phyloP scores from a whole-genome alignment of 2,113 vertebrate species.

The Etheostoma spectabile region DNA sequence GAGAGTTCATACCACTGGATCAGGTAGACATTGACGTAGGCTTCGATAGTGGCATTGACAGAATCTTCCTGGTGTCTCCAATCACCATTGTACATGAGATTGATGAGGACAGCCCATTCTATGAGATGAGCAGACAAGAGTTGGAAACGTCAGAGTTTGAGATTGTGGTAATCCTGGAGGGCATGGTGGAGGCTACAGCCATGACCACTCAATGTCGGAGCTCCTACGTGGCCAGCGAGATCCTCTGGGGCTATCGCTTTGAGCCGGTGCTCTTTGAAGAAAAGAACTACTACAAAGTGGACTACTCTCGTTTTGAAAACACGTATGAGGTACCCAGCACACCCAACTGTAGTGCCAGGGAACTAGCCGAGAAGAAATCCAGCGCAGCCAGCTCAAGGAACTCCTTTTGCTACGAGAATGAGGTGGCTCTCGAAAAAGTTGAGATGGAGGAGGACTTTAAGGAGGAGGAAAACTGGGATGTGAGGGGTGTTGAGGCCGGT shows the following conservation, averaged over 20 bases:
- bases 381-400: slow-evolving; percentile 88
- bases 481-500: slow-evolving; percentile 49
- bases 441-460: slow-evolving; percentile 89
- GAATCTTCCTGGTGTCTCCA: slow-evolving; percentile 95
- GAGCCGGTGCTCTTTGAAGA: slow-evolving; percentile 97
- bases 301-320: slow-evolving; percentile 96
- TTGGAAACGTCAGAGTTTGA: slow-evolving; percentile 95
- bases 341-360: slow-evolving; percentile 93
- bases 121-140: slow-evolving; percentile 93
- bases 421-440: slow-evolving; percentile 96
- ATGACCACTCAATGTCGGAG: slow-evolving; percentile 99
- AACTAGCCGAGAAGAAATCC: slow-evolving; percentile 93
- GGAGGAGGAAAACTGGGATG: slow-evolving; percentile 58
- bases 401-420: slow-evolving; percentile 98
- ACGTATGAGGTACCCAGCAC: slow-evolving; percentile 96
- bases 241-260: slow-evolving; percentile 97
- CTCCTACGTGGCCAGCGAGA: slow-evolving; percentile 94
- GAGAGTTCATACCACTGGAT: slow-evolving; percentile 96
- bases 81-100: slow-evolving; percentile 97
- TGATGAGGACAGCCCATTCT: slow-evolving; percentile 95
- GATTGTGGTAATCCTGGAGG: slow-evolving; percentile 96
- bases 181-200: slow-evolving; percentile 97
- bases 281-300: slow-evolving; percentile 96
- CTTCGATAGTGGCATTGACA: slow-evolving; percentile 95
- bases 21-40: slow-evolving; percentile 96